Evolutionary conservation across 2,888 invertebrate genomes (phyloP), one percentile per base, ranked within the genome.

Genomic region (Allophyes oxyacanthae): DNA sequence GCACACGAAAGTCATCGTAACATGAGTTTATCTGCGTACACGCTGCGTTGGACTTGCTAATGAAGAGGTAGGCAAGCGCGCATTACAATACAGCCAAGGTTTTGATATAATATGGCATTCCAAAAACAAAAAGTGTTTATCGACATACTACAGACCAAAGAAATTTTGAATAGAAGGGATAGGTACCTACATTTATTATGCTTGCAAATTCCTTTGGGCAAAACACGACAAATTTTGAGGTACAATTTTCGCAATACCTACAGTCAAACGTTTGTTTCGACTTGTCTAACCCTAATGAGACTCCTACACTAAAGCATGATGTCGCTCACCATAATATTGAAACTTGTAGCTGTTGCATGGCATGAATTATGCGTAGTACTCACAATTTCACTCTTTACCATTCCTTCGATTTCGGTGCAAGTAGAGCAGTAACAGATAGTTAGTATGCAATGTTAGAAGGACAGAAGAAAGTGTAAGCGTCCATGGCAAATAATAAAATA

Each of bases 331-430:
- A 56, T 66, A 54, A 45, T 41, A 61, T 56, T 34, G 44, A 54
- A 54, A 55, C 43, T 51, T 57, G 52, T 61, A 50, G n/a, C 43
- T 63, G 61, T 68, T 71, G 75, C 76, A 77, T 64, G 71, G 65
- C 73, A 72, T 70, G 70, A 51, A 59, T 65, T 63, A 51, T 54
- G 49, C 41, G 48, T 70, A 38, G 37, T 65, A 46, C 41, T 37
- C 44, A 63, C 57, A 57, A 34, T 76, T 70, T 73, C 59, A 65
- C 69, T 69, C 70, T 66, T 62, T 64, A 60, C 64, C 41, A 63
- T 65, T 62, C 55, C 68, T 68, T 75, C 51, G 67, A 61, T 58
- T 72, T 72, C 71, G 48, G 57, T 70, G 9, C 58, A 70, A 57
- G 65, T 66, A 57, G 65, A 69, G 57, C 71, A 70, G 37, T 69